Evolutionary conservation across 2,888 invertebrate genomes (phyloP).

Genomic region (Eupithecia subfuscata): DNA sequence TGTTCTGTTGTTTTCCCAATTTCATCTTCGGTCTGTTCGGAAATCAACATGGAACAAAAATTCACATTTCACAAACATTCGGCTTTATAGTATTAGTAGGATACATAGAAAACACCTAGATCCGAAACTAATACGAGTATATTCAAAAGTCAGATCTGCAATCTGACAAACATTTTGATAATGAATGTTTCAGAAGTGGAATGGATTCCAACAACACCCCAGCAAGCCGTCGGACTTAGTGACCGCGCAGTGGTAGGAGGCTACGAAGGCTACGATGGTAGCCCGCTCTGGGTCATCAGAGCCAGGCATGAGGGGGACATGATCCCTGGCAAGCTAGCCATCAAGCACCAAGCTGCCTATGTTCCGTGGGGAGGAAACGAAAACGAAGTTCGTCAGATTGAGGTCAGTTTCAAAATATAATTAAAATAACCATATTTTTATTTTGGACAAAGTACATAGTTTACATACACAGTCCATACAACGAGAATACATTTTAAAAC

Average conservation of each 20-base stretch:
- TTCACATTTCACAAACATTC: too few species aligned
- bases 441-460: neutral
- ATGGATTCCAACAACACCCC: constrained; percentile 66
- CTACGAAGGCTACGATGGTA: constrained; percentile 73
- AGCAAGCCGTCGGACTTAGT: constrained; percentile 55
- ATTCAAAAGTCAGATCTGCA: neutral
- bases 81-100: too few species aligned
- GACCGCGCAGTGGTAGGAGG: constrained; percentile 74
- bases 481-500: neutral
- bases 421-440: too few species aligned
- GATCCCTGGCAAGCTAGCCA: constrained; percentile 75
- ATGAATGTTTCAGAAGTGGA: constrained; percentile 61
- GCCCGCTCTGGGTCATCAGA: constrained; percentile 77
- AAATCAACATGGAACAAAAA: too few species aligned
- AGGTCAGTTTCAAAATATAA: constrained; percentile 54
- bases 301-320: constrained; percentile 68
- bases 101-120: too few species aligned
- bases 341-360: constrained; percentile 71
- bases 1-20: too few species aligned
- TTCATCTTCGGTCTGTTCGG: too few species aligned
- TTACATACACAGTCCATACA: neutral
- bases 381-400: constrained; percentile 64
- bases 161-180: neutral
- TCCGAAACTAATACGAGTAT: neutral
- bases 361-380: constrained; percentile 75